Conservation (phyloP, 2,888 invertebrate genomes). For the Meganola albula region DNA sequence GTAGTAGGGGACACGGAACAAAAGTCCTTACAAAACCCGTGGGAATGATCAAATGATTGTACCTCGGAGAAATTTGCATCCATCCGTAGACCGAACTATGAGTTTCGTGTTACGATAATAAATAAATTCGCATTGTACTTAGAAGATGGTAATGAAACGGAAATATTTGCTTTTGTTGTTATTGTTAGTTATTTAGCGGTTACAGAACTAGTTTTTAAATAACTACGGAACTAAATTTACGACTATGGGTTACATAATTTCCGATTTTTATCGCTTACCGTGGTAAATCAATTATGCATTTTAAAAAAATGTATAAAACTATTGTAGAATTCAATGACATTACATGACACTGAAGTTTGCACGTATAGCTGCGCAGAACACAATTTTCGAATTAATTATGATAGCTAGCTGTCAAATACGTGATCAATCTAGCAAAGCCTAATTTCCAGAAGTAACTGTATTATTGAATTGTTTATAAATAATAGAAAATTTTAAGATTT, state of each 20-base stretch:
- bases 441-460: no score
- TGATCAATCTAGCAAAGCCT: no score
- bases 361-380: no score
- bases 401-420: no score
- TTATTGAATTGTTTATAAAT: no score
- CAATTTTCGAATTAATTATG: no score
- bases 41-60: constrained; percentile 32
- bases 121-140: constrained; percentile 32
- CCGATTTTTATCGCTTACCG: constrained; percentile 12
- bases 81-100: constrained; percentile 23
- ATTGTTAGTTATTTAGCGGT: constrained; percentile 39
- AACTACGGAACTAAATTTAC: constrained; percentile 6
- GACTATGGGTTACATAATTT: constrained; percentile 14
- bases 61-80: constrained; percentile 40
- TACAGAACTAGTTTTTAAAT: constrained; percentile 36
- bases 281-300: constrained; percentile 11
- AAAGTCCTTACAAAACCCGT: constrained; percentile 33
- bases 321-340: no score
- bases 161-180: constrained; percentile 46
- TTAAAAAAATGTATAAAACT: no score
- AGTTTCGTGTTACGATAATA: constrained; percentile 15
- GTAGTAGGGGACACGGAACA: constrained; percentile 37
- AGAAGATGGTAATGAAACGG: constrained; percentile 49
- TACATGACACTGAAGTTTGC: no score
- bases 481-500: no score